A percentile compares a stretch with the other conserved stretches of the same genome.
These are phyloP conservation scores for Coreius guichenoti DNA, from an alignment of 2,797 vertebrate species.

Conservation along the genomic window DNA sequence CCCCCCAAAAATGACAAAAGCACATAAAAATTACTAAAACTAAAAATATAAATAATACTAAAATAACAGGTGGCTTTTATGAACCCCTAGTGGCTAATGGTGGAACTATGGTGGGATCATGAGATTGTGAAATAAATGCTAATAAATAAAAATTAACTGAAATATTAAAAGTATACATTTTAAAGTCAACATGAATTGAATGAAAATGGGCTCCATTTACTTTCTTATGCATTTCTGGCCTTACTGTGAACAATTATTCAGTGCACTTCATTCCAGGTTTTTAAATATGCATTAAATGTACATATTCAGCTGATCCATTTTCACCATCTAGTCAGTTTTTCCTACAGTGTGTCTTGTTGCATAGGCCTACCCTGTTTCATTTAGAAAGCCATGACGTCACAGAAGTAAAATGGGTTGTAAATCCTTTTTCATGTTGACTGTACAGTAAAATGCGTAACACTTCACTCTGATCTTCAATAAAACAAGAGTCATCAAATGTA, in stretches of 20 bases:
- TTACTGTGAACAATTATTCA: neutral
- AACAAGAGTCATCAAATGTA: slow-evolving; percentile 12
- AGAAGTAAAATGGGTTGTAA: neutral
- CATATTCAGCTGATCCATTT: neutral
- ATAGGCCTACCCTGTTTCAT: neutral
- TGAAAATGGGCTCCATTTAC: neutral
- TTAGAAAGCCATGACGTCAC: neutral
- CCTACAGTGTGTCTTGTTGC: neutral
- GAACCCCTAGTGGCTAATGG: neutral
- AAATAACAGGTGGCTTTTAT: neutral
- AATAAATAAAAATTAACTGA: neutral
- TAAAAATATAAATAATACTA: neutral
- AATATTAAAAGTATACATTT: neutral
- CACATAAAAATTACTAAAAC: neutral
- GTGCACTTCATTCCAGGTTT: neutral
- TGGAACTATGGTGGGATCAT: neutral
- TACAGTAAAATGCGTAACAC: neutral
- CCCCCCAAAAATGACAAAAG: neutral
- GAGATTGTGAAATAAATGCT: neutral
- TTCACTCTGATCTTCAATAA: slow-evolving; percentile 4
- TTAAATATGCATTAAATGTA: no score
- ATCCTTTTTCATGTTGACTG: neutral
- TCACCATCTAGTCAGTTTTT: neutral
- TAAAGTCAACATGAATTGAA: neutral
- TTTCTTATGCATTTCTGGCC: neutral